Evolutionary conservation across 2,888 invertebrate genomes (phyloP).

Genomic region (Cataglyphis altisquamis): DNA sequence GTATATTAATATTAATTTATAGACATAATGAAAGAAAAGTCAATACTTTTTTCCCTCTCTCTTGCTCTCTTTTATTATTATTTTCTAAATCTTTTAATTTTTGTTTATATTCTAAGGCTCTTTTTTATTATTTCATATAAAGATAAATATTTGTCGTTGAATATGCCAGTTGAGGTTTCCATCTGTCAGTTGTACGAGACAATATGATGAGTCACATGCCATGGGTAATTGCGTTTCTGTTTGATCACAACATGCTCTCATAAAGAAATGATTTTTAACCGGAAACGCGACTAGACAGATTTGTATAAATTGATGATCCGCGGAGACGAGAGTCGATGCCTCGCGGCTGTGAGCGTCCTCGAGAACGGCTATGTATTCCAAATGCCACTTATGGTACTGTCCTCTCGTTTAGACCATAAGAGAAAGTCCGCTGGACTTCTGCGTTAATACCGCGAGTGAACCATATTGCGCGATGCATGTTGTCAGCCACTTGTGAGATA

Average conservation of each 20-base stretch:
- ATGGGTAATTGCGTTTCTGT: slow-evolving; percentile 1
- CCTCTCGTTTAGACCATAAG: slow-evolving; percentile 49
- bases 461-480: slow-evolving; percentile 39
- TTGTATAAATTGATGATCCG: slow-evolving; percentile 11
- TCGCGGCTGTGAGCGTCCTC: slow-evolving; percentile 61
- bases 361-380: slow-evolving; percentile 62
- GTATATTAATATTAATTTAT: slow-evolving; percentile 9
- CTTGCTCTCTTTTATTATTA: not conserved
- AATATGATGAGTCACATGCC: not conserved
- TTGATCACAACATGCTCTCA: not conserved
- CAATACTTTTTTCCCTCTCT: not conserved
- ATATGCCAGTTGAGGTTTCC: not conserved
- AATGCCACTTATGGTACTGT: slow-evolving; percentile 57
- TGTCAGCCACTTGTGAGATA: slow-evolving; percentile 9
- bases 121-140: slow-evolving; percentile 17
- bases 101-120: not conserved
- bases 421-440: slow-evolving; percentile 43
- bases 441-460: slow-evolving; percentile 30
- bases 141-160: not conserved
- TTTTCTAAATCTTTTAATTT: not conserved
- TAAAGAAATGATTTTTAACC: slow-evolving; percentile 25
- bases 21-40: not conserved
- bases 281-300: slow-evolving; percentile 33
- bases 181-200: slow-evolving; percentile 22
- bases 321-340: not conserved